A percentile compares a stretch with the other conserved stretches of the same genome.
These are phyloP conservation scores for Larimichthys polyactis DNA, from an alignment of 2,113 vertebrate species.

Conservation along the genomic window DNA sequence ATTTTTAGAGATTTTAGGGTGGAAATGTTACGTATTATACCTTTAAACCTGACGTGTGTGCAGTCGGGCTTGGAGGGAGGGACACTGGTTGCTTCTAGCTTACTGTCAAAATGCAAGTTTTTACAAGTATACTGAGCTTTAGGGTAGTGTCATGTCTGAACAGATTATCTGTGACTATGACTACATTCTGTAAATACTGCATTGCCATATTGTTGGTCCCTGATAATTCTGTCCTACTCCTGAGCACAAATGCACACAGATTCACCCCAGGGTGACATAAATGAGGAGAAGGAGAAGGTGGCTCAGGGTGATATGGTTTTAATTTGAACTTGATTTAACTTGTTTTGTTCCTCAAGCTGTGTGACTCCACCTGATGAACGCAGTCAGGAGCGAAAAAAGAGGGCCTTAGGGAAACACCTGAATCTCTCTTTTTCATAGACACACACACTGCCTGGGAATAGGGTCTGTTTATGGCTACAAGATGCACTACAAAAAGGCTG, in stretches of 20 bases:
- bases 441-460: neutral
- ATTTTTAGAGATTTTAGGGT: no score
- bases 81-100: neutral
- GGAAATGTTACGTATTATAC: no score
- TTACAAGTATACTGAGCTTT: neutral
- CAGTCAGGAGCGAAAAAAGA: neutral
- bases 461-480: neutral
- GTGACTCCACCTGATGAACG: neutral
- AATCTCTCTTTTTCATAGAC: neutral
- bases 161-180: neutral
- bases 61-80: neutral
- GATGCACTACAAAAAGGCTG: neutral
- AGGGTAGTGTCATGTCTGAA: neutral
- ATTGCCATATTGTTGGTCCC: no score
- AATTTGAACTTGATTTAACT: no score
- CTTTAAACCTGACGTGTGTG: no score
- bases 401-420: neutral
- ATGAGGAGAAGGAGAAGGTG: no score
- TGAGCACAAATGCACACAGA: no score
- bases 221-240: no score
- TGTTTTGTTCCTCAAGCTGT: no score
- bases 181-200: no score
- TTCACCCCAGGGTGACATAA: no score
- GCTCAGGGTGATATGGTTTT: no score
- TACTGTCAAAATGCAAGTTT: constrained; percentile 8